Conservation (phyloP, 2,113 vertebrate species). For the Petrocephalus zakoni region DNA sequence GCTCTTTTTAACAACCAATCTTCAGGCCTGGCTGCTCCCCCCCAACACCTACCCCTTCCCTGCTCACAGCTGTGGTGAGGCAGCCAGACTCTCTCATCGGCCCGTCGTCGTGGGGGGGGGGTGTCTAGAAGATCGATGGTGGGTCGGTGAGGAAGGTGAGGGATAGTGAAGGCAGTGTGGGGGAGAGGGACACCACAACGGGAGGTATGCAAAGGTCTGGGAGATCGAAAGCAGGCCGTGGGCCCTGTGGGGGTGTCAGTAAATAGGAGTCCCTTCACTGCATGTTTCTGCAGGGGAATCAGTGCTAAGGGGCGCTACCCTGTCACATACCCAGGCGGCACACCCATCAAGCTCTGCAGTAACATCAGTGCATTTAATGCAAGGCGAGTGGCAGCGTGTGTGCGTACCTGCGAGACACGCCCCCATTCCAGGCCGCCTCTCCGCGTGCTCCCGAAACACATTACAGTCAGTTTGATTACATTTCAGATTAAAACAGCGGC, state of each 20-base stretch:
- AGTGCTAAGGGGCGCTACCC: background rate
- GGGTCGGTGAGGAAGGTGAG: background rate
- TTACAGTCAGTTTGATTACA: constrained; percentile 54
- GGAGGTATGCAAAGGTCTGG: background rate
- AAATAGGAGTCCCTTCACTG: background rate
- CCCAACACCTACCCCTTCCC: background rate
- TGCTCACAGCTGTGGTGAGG: background rate
- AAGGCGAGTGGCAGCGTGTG: constrained; percentile 2
- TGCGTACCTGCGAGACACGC: background rate
- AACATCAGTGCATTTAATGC: background rate
- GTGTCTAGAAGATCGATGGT: background rate
- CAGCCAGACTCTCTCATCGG: background rate
- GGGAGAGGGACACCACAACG: constrained; percentile 11
- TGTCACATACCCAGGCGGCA: too few species aligned
- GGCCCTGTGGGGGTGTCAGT: background rate
- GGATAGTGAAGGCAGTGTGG: background rate
- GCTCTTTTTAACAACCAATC: background rate
- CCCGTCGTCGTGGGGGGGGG: background rate
- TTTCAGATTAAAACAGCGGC: constrained; percentile 50
- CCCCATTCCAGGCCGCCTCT: background rate
- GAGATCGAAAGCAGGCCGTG: background rate
- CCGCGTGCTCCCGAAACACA: constrained; percentile 40
- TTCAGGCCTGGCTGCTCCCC: constrained; percentile 7
- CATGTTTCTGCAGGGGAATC: background rate
- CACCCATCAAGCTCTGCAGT: background rate